Evolutionary conservation across 2,113 vertebrate species (phyloP).

Genomic region (Lagopus muta): DNA sequence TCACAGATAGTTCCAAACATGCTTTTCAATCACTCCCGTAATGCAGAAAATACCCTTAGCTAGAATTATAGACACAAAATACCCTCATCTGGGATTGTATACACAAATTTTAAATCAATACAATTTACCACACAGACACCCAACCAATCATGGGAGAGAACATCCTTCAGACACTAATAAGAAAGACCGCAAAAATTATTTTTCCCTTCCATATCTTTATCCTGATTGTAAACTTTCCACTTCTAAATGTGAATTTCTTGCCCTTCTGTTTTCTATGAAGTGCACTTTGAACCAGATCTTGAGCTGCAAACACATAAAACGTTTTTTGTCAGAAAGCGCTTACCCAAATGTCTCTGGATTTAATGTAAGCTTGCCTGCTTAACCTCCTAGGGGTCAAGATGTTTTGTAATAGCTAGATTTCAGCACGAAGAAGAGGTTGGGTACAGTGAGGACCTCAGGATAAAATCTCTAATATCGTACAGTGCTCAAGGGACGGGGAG

Average conservation of each 20-base stretch:
- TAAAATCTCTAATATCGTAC: background rate
- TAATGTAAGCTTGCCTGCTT: conserved; percentile 15
- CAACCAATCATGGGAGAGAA: background rate
- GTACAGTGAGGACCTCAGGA: background rate
- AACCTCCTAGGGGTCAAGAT: background rate
- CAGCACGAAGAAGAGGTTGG: background rate
- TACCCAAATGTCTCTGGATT: background rate
- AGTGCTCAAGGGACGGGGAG: background rate
- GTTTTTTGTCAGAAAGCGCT: background rate
- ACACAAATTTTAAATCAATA: background rate
- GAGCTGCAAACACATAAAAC: background rate
- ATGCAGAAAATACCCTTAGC: background rate
- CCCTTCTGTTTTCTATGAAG: background rate
- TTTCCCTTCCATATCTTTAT: background rate
- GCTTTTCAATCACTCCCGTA: background rate
- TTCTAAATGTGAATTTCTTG: background rate
- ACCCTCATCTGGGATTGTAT: background rate
- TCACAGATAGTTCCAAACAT: background rate
- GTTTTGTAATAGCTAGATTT: conserved; percentile 8
- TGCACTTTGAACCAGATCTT: background rate
- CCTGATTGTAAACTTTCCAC: background rate
- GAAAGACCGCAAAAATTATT: background rate
- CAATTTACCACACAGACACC: background rate
- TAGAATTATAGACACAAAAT: background rate
- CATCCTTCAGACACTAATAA: background rate